Evolutionary conservation across 2,797 vertebrate species (phyloP), one percentile per base, ranked within the genome.

Genomic region (Alauda arvensis): DNA sequence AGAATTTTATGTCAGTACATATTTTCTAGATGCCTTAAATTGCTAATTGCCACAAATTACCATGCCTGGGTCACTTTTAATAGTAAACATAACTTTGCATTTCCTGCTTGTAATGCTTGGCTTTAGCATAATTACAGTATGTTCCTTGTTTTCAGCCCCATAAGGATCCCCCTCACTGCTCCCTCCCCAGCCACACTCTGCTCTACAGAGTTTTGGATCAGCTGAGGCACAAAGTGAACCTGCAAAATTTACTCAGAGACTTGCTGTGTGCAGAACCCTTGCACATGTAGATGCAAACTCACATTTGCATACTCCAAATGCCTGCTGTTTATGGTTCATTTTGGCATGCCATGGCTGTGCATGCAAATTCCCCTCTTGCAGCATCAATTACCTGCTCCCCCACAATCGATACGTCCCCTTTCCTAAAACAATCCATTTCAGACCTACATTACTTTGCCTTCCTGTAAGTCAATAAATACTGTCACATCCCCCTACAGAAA

Each of bases 1-100:
- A 72, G 67, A 75, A 51, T 83, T 94, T 91, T 78, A 85, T 72
- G 31, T 28, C 53, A 65, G 63, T 42, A 59, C 40, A 8, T 65
- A 70, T 56, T 51, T 68, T 87, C 89, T 70, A 87, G 74, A 89
- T 77, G 75, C 34, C 68, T 89, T 92, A 86, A 87, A 91, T 71
- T 70, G 77, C 83, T 84, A 45, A 93, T 94, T 88, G 91, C 80
- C 88, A 91, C 84, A 85, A 90, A 87, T 91, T 79, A 91, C 59
- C 82, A 87, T 61, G 74, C 70, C 51, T 51, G 31, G 45, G 6
- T 48, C 65, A 90, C 79, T 83, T 92, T 83, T 92, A 89, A 90
- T 59, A 90, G 85, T 81, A 85, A 92, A 40, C 74, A 78, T 70
- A 94, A 87, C 61, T 93, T 83, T 74, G 76, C 29, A 78, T 87